Evolutionary conservation across 2,797 vertebrate genomes (phyloP), one percentile per base, ranked within the genome.

Genomic region (Chromis chromis): DNA sequence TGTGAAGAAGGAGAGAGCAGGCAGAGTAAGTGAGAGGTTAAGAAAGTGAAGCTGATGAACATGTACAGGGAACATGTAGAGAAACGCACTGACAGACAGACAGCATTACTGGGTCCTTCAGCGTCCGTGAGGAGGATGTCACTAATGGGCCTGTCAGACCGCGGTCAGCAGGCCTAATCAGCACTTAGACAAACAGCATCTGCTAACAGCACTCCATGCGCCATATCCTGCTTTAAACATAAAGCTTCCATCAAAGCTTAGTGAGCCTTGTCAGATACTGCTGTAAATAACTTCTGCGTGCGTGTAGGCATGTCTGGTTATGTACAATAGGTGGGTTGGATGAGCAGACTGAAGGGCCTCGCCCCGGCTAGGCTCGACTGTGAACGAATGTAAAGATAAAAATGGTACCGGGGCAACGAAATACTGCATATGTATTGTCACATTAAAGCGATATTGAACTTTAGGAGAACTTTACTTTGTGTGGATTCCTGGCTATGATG

Each of bases 141-240:
- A 89, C 85, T 90, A 79, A 92, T 86, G 78, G 58, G 79, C 67
- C 75, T 87, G 76, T 90, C 87, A 86, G 87, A 77, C 74, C 27
- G 49, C n/a, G 58, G 88, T 81, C 71, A 80, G 86, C 84, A 52
- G 70, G 78, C 44, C 69, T 89, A 90, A 92, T 93, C 90, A 88
- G 82, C 78, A 78, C 84, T 83, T 79, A 85, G 88, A 93, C 89
- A 90, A 91, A 90, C 84, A 79, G 79, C 61, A 44, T 68, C 56
- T 78, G 71, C 65, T 79, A 73, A 55, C 70, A 82, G 79, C 78
- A 55, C 65, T 65, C 22, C 71, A 46, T 6, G 36, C 33, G 3
- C 55, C 68, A 60, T 74, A 69, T 40, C 36, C 81, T 40, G 72
- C 70, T 86, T 81, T 69, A 72, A 64, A 85, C 76, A 78, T 74